phyloP scores from a whole-genome alignment of 2,797 vertebrate genomes.

The Pelobates cultripes region DNA sequence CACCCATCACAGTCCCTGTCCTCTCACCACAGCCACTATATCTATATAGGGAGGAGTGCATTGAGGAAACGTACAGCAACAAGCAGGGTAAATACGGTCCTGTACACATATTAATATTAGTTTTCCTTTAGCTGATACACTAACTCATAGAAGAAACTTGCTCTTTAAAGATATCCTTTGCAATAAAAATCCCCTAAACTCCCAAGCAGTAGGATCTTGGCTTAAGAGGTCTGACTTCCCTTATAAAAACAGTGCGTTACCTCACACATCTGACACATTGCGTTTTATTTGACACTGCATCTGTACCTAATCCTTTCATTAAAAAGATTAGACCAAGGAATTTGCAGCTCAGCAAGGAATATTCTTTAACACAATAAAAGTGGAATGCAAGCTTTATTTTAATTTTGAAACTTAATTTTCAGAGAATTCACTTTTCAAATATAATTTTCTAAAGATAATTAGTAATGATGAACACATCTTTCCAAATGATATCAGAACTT shows the following conservation, averaged over 20 bases:
- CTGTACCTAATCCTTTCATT: conserved; percentile 40
- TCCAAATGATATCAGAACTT: too few species aligned
- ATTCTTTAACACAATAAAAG: not conserved
- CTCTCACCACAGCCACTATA: too few species aligned
- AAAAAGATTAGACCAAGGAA: conserved; percentile 36
- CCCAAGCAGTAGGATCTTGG: not conserved
- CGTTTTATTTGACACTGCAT: conserved; percentile 12
- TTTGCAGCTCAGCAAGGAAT: not conserved
- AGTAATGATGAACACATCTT: too few species aligned
- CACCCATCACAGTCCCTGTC: too few species aligned
- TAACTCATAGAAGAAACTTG: not conserved
- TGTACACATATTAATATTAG: too few species aligned
- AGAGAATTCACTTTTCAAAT: not conserved
- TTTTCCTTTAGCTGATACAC: too few species aligned
- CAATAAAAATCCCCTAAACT: conserved; percentile 41
- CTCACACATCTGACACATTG: conserved; percentile 22
- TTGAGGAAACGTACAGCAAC: too few species aligned
- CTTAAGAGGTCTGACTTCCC: conserved; percentile 3
- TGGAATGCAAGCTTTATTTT: not conserved
- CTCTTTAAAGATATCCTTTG: conserved; percentile 3
- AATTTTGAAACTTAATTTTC: not conserved
- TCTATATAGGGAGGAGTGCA: too few species aligned
- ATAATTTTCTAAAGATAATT: too few species aligned
- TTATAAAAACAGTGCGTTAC: conserved; percentile 22
- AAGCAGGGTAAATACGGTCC: too few species aligned